Evolutionary conservation across 2,113 vertebrate species (phyloP).

Genomic region (Datnioides undecimradiatus): DNA sequence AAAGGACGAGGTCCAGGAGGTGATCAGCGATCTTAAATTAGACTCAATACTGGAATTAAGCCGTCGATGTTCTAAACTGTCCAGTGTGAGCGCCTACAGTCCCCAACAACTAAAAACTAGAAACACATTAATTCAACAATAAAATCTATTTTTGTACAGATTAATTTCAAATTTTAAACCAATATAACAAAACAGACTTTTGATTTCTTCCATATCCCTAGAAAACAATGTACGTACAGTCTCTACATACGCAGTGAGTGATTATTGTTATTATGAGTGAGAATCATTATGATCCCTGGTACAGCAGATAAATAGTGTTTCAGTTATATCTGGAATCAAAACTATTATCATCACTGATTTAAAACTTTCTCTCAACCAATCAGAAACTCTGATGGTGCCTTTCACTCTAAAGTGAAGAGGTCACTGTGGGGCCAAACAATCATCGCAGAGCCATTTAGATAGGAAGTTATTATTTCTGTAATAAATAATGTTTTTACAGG

Average conservation of each 20-base stretch:
- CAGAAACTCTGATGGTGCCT: not conserved
- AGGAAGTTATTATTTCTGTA: not conserved
- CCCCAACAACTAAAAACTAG: constrained; percentile 18
- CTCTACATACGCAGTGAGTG: not conserved
- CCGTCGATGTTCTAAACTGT: not conserved
- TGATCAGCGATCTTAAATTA: not conserved
- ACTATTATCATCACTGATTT: not conserved
- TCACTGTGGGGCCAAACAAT: not conserved
- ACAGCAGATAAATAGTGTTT: not conserved
- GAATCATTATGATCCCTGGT: not conserved
- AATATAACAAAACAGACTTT: not conserved
- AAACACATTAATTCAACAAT: constrained; percentile 34
- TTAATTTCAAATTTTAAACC: constrained; percentile 17
- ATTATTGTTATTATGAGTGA: too few species aligned
- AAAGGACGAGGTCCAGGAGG: too few species aligned
- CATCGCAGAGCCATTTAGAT: not conserved
- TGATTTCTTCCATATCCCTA: not conserved
- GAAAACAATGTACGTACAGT: constrained; percentile 5
- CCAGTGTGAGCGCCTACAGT: not conserved
- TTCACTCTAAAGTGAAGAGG: not conserved
- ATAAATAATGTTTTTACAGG: not conserved
- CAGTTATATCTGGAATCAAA: not conserved
- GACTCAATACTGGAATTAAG: not conserved
- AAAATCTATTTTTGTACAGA: constrained; percentile 35
- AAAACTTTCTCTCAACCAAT: not conserved